Evolutionary conservation across 2,888 invertebrate species (phyloP), one percentile per base, ranked within the genome.

Genomic region (Tromatobia lineatoria): DNA sequence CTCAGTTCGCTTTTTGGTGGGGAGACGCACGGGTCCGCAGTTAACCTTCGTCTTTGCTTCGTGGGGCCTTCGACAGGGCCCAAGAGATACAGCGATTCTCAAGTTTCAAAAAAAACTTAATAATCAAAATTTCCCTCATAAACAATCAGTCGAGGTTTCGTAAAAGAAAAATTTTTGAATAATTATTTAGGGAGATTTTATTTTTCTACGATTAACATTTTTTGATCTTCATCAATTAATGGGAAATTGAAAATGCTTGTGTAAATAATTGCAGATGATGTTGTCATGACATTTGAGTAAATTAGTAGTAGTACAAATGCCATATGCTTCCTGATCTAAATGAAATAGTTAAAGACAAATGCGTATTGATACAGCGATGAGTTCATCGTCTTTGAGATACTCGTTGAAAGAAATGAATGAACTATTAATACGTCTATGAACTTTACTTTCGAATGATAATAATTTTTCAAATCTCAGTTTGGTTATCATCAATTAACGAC

Each of bases 11-110:
- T 90, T 89, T 90, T 90, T 87, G 89, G 89, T 88, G 88, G 90
- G 89, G 79, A 52, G 71, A 77, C 87, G 83, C 88, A 90, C 89
- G 88, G 89, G 89, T 87, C 86, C 86, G 77, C 85, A 86, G 86
- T 89, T 90, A 89, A 90, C 90, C 91, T 91, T 90, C 89, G 88
- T 89, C 57, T 77, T 83, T 66, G 66, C 88, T 81, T 87, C 83
- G 82, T 52, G 71, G 77, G 80, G 85, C 82, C 82, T 85, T 84
- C 77, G 80, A 69, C 81, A 64, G 29, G 38, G 38, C 57, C 67
- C 67, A 71, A 69, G 57, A 13, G 47, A n/a, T 59, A 79, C 86
- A 83, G 83, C 4, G 74, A 82, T 76, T 86, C 81, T 84, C 80
- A 76, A 75, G 52, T 57, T 13, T 29, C 64, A 13, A 34, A 42